Evolutionary conservation across 2,888 invertebrate species (phyloP).

Genomic region (Tetramorium bicarinatum): DNA sequence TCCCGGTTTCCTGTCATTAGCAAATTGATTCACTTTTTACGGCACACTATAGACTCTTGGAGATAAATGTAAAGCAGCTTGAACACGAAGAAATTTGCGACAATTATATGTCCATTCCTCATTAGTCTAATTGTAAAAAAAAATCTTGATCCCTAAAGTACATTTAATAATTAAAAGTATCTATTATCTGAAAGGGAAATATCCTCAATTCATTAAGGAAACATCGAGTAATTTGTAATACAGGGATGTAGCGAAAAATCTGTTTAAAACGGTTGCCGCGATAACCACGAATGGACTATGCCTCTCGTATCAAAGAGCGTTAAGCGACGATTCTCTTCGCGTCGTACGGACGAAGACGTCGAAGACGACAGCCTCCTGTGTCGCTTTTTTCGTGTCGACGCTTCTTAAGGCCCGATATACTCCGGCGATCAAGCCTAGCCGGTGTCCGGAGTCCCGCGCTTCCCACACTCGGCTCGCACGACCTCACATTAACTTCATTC

Average conservation of each 20-base stretch:
- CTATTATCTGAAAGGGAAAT: no score
- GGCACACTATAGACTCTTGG: background rate
- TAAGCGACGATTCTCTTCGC: conserved; percentile 50
- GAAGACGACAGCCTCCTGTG: conserved; percentile 45
- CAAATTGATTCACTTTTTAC: background rate
- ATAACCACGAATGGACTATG: conserved; percentile 20
- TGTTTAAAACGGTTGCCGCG: conserved; percentile 29
- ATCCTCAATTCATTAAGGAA: background rate
- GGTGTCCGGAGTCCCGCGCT: conserved; percentile 64
- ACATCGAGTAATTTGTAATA: background rate
- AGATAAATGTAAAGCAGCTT: background rate
- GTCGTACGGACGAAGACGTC: conserved; percentile 42
- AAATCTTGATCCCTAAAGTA: background rate
- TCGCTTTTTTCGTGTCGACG: conserved; percentile 48
- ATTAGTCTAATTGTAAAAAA: background rate
- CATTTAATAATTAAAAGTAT: background rate
- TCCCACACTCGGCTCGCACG: conserved; percentile 84
- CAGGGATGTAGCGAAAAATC: background rate
- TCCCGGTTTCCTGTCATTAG: background rate
- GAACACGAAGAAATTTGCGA: background rate
- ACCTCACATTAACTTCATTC: conserved; percentile 82
- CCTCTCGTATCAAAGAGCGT: conserved; percentile 36
- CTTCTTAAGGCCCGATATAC: conserved; percentile 50
- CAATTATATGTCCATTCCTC: background rate
- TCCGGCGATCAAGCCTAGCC: conserved; percentile 45